Base-by-base conservation (phyloP, 64 coral and sea anemone species). In the Dendronephthya gigantea region DNA sequence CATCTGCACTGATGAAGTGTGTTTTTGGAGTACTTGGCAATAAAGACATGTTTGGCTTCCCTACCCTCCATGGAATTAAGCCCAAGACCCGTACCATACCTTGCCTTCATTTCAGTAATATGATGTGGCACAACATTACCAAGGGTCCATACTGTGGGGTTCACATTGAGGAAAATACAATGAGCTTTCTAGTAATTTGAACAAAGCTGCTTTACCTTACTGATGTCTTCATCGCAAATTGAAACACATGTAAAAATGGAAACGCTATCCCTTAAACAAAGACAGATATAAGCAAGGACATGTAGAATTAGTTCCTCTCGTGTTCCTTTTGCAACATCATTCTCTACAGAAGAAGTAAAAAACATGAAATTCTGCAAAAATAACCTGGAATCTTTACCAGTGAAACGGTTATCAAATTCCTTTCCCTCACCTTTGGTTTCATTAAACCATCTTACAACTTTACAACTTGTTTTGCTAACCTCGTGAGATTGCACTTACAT, bases 161-260 rank as follows among this genome's bases (percentile, higher is more conserved):
- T 66, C 6, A 66, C 58, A 66, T 66, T 66, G 29, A 66, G 58
- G 29, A 66, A 66, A 66, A 66, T 66, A 15, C 58, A 66, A 66
- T 66, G 58, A 30, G 58, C 58, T 30, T 66, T 66, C 6, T 66
- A 66, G 58, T 66, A 66, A 30, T 66, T 15, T 30, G 58, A 66
- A 66, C 58, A 66, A 22, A 66, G 19, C 58, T n/a, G 19, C 19
- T 66, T 66, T 66, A 66, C 58, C 58, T 66, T 66, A 30, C 6
- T 66, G 58, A 66, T 66, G 58, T 66, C 58, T 30, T 66, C 58
- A 66, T 66, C 58, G 29, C 14, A 66, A 66, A 66, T 66, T 66
- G 58, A 66, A 5, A 66, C 58, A 66, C 58, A 17, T n/a, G 58
- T 66, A 66, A 66, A 66, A n/a, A 66, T 66, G 19, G 58, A 66